Conservation (phyloP, 2,113 vertebrate species). For the Pomatorhinus ruficollis region DNA sequence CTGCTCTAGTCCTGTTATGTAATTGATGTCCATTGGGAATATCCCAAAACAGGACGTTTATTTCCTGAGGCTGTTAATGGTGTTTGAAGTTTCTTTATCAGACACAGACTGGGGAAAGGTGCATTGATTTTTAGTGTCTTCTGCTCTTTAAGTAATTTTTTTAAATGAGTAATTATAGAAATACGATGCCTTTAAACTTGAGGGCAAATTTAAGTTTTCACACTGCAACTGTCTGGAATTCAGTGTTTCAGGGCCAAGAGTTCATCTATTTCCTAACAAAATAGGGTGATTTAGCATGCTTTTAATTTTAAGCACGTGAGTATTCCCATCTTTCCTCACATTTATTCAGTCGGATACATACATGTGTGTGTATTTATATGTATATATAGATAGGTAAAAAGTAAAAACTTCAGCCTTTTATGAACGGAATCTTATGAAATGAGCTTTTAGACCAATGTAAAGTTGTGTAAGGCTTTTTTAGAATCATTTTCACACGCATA, state of each 20-base stretch:
- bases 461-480: background rate
- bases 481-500: background rate
- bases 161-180: background rate
- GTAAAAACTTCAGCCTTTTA: background rate
- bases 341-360: background rate
- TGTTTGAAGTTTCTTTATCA: constrained; percentile 36
- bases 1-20: background rate
- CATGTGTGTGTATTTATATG: accelerated
- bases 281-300: background rate
- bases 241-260: background rate
- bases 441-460: background rate
- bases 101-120: background rate
- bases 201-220: background rate
- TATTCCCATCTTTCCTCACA: background rate
- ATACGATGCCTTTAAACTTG: background rate
- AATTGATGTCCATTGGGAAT: background rate
- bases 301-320: background rate
- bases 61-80: background rate
- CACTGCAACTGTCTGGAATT: background rate
- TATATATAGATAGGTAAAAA: background rate
- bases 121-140: constrained; percentile 33
- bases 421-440: background rate
- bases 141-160: background rate
- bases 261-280: background rate
- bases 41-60: background rate